Conservation (phyloP, 2,888 invertebrate genomes). For the Hedychridium roseum region DNA sequence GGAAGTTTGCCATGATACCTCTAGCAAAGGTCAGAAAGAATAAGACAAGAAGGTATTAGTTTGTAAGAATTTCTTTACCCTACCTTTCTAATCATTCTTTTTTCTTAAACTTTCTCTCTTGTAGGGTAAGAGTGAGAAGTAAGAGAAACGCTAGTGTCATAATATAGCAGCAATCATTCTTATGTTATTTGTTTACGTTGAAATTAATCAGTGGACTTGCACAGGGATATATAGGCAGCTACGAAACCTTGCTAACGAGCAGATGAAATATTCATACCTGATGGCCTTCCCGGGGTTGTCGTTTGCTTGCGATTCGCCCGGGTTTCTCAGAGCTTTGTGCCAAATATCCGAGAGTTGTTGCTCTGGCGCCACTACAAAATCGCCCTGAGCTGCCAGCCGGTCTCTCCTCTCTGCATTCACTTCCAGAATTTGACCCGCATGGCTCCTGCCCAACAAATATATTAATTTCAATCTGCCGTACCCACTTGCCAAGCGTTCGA, state of each 20-base stretch:
- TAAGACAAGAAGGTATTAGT: too few relatives aligned
- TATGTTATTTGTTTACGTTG: too few relatives aligned
- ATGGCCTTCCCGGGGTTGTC: slow-evolving; percentile 38
- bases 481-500: too few relatives aligned
- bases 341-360: slow-evolving; percentile 61
- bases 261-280: slow-evolving; percentile 33
- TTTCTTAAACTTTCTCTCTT: too few relatives aligned
- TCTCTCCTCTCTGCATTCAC: slow-evolving; percentile 62
- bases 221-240: too few relatives aligned
- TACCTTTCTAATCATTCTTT: too few relatives aligned
- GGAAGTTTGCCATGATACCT: slow-evolving; percentile 63
- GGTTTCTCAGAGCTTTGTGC: slow-evolving; percentile 60
- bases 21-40: slow-evolving; percentile 41
- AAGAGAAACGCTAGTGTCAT: too few relatives aligned
- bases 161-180: too few relatives aligned
- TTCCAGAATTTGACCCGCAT: slow-evolving; percentile 56
- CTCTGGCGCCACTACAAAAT: slow-evolving; percentile 55
- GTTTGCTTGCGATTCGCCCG: slow-evolving; percentile 38
- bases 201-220: too few relatives aligned
- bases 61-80: too few relatives aligned
- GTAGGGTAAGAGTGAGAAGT: slow-evolving; percentile 9
- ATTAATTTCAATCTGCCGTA: too few relatives aligned
- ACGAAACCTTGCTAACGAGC: too few relatives aligned
- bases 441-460: slow-evolving; percentile 39
- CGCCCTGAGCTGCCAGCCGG: slow-evolving; percentile 58